Conservation (phyloP, 2,797 vertebrate genomes). For the Pseudomugil tenellus region DNA sequence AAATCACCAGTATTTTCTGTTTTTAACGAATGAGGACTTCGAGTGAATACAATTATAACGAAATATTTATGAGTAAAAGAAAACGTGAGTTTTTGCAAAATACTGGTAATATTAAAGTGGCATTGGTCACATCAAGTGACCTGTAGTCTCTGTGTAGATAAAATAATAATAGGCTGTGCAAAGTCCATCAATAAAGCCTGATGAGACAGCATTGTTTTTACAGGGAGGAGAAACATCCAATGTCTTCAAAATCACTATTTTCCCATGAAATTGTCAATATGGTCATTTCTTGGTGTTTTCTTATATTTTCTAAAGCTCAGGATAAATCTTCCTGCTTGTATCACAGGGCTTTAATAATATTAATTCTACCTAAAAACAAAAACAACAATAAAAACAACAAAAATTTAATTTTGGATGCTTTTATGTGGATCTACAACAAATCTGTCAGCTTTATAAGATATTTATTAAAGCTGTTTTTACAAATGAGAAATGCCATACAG, state of each 20-base stretch:
- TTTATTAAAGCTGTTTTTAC: constrained; percentile 71
- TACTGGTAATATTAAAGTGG: neutral
- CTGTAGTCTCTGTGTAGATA: no score
- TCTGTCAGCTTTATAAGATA: constrained; percentile 38
- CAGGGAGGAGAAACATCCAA: neutral
- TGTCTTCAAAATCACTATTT: constrained; percentile 12
- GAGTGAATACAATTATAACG: neutral
- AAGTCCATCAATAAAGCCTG: neutral
- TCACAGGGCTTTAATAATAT: neutral
- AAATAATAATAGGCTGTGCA: neutral
- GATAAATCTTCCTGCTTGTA: neutral
- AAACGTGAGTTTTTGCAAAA: neutral
- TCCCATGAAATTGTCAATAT: neutral
- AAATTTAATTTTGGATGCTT: neutral
- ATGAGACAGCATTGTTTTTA: neutral
- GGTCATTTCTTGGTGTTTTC: neutral
- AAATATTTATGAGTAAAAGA: neutral
- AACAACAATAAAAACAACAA: no score
- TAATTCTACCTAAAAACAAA: no score
- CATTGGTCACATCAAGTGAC: no score
- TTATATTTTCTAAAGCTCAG: neutral
- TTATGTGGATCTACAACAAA: constrained; percentile 5
- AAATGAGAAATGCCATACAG: constrained; percentile 68
- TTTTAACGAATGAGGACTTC: neutral
- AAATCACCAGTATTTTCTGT: neutral